These are phyloP conservation scores for Manduca sexta DNA, from an alignment of 1,140 invertebrate genomes.

Conservation along the genomic window DNA sequence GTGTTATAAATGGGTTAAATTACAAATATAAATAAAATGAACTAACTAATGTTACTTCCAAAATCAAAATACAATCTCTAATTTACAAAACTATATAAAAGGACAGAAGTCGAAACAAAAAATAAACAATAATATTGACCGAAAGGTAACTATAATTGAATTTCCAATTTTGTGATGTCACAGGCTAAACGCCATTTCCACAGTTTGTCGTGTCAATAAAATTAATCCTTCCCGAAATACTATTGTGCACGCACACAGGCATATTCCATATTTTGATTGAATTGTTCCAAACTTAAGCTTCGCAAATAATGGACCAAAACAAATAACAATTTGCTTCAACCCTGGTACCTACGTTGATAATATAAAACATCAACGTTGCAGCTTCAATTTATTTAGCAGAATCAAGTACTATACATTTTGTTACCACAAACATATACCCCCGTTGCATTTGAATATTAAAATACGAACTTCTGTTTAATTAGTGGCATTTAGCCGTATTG, in stretches of 20 bases:
- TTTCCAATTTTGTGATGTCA: constrained; percentile 28
- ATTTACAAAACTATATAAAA: too few species aligned
- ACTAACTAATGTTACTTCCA: too few species aligned
- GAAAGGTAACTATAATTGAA: constrained; percentile 9
- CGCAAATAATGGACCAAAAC: constrained; percentile 45
- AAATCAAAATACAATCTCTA: too few species aligned
- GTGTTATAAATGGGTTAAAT: too few species aligned
- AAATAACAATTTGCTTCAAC: constrained; percentile 37
- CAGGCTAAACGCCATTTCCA: constrained; percentile 26
- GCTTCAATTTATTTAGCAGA: constrained; percentile 24
- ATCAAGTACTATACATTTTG: constrained; percentile 5
- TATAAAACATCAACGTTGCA: constrained; percentile 16
- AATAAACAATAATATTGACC: too few species aligned
- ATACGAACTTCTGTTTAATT: neutral
- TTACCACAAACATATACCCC: constrained; percentile 3
- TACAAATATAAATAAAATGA: too few species aligned
- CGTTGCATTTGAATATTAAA: neutral
- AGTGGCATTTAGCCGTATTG: too few species aligned
- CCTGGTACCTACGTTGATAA: constrained; percentile 17
- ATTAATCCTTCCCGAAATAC: constrained; percentile 51
- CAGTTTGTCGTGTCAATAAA: constrained; percentile 54
- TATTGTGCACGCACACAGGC: constrained; percentile 22
- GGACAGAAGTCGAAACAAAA: too few species aligned
- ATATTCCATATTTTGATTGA: constrained; percentile 55
- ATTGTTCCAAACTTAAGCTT: constrained; percentile 53